Percentiles rank a stretch among this genome's conserved stretches.
Conservation (phyloP, 1,140 invertebrate genomes). For the Phortica variegata region DNA sequence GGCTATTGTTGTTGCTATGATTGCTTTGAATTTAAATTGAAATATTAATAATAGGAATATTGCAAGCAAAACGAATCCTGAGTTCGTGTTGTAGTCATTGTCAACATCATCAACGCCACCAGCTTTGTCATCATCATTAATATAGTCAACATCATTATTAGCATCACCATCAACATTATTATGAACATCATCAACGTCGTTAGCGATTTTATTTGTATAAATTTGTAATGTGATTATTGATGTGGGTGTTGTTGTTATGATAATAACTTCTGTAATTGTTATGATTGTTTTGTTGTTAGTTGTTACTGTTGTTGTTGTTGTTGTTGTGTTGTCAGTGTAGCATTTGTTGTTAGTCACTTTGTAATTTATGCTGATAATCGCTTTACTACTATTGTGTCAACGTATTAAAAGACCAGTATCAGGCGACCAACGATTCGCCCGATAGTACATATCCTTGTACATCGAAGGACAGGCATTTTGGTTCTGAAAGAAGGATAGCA, state of each 20-base stretch:
- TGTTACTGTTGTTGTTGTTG: constrained; percentile 8
- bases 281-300: background rate
- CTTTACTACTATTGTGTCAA: constrained; percentile 31
- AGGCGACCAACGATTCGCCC: constrained; percentile 55
- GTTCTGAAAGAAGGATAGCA: constrained; percentile 58
- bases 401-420: constrained; percentile 54
- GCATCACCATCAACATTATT: constrained; percentile 17
- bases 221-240: constrained; percentile 27
- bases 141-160: background rate
- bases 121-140: background rate
- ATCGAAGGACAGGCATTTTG: constrained; percentile 67
- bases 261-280: constrained; percentile 1
- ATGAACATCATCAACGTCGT: constrained; percentile 14
- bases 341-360: constrained; percentile 8
- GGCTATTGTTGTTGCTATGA: constrained; percentile 8
- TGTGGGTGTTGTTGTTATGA: constrained; percentile 1
- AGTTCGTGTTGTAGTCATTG: constrained; percentile 26
- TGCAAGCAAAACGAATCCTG: constrained; percentile 35
- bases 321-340: constrained; percentile 10
- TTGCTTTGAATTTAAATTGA: constrained; percentile 11
- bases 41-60: constrained; percentile 21
- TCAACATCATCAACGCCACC: background rate
- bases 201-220: constrained; percentile 35
- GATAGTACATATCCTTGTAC: constrained; percentile 71
- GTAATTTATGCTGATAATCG: constrained; percentile 2